A percentile compares a stretch with the other conserved stretches of the same genome.
Conservation (phyloP, 2,888 invertebrate species). For the Sinotaia quadrata region DNA sequence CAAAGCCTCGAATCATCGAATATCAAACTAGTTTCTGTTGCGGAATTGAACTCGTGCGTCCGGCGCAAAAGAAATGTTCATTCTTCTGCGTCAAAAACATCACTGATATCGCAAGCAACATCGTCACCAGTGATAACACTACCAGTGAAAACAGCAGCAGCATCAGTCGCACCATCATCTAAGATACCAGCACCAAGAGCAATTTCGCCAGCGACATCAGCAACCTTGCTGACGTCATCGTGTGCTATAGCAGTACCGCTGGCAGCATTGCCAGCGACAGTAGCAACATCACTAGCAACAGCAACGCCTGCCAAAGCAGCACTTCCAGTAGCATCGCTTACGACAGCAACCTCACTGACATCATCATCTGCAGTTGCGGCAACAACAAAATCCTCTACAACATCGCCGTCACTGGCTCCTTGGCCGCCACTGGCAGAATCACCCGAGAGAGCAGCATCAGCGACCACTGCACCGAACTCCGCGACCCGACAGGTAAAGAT, state of each 20-base stretch:
- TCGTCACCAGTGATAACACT: not conserved
- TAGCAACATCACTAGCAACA: not conserved
- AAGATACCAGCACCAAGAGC: not conserved
- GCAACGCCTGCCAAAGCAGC: not conserved
- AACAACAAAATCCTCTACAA: not conserved
- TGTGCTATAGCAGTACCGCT: not conserved
- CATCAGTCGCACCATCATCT: not conserved
- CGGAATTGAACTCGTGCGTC: too few species aligned
- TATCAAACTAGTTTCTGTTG: too few species aligned
- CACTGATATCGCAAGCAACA: not conserved
- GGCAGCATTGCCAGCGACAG: not conserved
- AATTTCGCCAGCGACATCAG: not conserved
- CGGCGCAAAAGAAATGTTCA: too few species aligned
- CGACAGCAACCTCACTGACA: not conserved
- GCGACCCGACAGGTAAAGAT: not conserved
- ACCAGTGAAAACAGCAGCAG: constrained; percentile 1
- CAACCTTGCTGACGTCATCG: not conserved
- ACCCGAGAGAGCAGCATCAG: not conserved
- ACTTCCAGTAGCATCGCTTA: not conserved
- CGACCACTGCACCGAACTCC: not conserved
- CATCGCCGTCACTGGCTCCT: not conserved
- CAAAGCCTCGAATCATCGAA: too few species aligned
- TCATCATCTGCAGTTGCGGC: not conserved
- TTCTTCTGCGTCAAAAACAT: too few species aligned
- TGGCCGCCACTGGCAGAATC: not conserved